Evolutionary conservation across 2,797 vertebrate species (phyloP), one percentile per base, ranked within the genome.

Genomic region (Triplophysa bombifrons): DNA sequence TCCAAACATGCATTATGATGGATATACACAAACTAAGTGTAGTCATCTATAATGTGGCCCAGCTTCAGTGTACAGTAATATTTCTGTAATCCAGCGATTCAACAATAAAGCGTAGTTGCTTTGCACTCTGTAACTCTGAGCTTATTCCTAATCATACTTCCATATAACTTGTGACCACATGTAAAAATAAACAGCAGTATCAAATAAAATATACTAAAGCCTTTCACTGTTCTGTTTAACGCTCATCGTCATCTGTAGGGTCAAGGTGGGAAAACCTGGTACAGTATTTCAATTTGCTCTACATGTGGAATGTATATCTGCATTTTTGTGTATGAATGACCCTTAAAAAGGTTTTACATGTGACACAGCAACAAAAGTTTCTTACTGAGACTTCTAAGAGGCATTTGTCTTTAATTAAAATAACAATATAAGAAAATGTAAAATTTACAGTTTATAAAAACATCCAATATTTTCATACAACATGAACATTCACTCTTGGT

Each of bases 331-430:
- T 65, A 74, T 25, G 3, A 38, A 38, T 14, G 41, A 68, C 44
- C 74, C 30, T 44, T 6, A 38, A 38, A 6, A 7, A 38, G 7
- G 5, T 38, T 38, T 38, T 1, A 38, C 34, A 38, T 38, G 7
- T 38, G 34, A 38, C 34, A 38, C 34, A 8, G 34, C 34, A 38
- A 38, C 34, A 38, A 6, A 38, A 1, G 6, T 38, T 38, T 38
- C 34, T 38, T 38, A 38, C 60, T 58, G 68, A 70, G 27, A 76
- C 64, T 55, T 14, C 17, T 10, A 64, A 41, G 8, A 72, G 11
- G 4, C n/a, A 74, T 67, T n/a, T 64, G 30, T 64, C 13, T 56
- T 64, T 61, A 10, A 34, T 50, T 44, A 69, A 76, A 55, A 63
- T 46, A 13, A 44, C 25, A 30, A 60, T 53, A 56, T 61, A 70